phyloP scores from a whole-genome alignment of 2,888 invertebrate genomes.

The Ochlodes sylvanus region DNA sequence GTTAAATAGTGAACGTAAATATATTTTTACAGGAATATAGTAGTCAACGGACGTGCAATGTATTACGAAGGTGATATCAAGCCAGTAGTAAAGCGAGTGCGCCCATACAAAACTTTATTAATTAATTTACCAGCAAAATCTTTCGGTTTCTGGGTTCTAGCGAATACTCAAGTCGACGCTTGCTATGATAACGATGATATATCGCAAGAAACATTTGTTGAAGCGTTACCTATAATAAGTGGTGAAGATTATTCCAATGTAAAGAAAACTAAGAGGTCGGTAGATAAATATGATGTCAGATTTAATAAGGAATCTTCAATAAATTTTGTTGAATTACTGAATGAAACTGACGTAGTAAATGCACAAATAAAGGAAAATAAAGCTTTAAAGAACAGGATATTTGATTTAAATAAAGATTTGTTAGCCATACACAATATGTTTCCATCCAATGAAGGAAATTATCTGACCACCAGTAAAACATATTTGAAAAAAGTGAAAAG shows the following conservation, averaged over 20 bases:
- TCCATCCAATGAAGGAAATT: slow-evolving; percentile 40
- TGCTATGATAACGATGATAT: slow-evolving; percentile 67
- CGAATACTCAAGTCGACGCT: slow-evolving; percentile 86
- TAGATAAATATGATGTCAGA: slow-evolving; percentile 47
- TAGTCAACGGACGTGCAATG: slow-evolving; percentile 87
- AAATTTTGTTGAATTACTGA: slow-evolving; percentile 44
- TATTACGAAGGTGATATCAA: slow-evolving; percentile 84
- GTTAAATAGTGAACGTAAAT: slow-evolving; percentile 8
- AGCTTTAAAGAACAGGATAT: slow-evolving; percentile 53
- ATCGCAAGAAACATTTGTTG: slow-evolving; percentile 46
- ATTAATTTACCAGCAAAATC: slow-evolving; percentile 87
- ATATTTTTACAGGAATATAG: slow-evolving; percentile 78
- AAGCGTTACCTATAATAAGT: slow-evolving; percentile 44
- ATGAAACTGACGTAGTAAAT: slow-evolving; percentile 47
- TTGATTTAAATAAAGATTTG: slow-evolving; percentile 59
- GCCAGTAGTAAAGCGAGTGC: slow-evolving; percentile 79
- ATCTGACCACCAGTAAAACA: slow-evolving; percentile 11
- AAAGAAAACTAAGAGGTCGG: slow-evolving; percentile 55
- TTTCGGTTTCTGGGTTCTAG: slow-evolving; percentile 91
- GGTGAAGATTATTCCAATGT: slow-evolving; percentile 38
- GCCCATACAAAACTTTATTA: slow-evolving; percentile 81
- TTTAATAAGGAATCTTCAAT: slow-evolving; percentile 17
- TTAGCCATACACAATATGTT: slow-evolving; percentile 53
- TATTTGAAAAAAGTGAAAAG: slow-evolving; percentile 50
- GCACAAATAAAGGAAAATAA: slow-evolving; percentile 47